Conservation (phyloP, 1,140 invertebrate species). For the Heterodera carotae region DNA sequence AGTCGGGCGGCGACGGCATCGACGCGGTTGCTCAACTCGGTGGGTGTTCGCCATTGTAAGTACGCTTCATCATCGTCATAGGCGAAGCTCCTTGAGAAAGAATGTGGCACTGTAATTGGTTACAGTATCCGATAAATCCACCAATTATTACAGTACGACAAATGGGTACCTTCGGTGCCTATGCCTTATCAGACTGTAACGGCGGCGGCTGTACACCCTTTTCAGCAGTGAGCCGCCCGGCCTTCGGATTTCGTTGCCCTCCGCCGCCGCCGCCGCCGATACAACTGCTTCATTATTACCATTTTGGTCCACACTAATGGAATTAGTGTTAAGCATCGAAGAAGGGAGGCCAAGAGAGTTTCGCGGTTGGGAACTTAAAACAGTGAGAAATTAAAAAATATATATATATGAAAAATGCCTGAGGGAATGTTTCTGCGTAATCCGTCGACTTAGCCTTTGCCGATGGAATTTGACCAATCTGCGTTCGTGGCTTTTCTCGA, state of each 20-base stretch:
- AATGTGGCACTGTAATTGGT: not conserved
- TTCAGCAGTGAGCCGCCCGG: not conserved
- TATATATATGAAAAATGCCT: not conserved
- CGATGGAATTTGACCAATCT: constrained; percentile 7
- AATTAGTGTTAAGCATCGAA: not conserved
- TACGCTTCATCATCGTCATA: constrained; percentile 34
- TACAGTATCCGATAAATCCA: not conserved
- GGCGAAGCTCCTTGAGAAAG: not conserved
- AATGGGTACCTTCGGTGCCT: constrained; percentile 19
- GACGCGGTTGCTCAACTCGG: constrained; percentile 51
- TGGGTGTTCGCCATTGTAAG: constrained; percentile 29
- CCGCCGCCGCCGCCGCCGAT: not conserved
- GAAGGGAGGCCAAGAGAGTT: not conserved
- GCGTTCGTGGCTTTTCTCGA: constrained; percentile 48
- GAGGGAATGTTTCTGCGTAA: not conserved
- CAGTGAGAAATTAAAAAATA: not conserved
- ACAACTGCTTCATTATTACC: not conserved
- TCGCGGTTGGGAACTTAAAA: not conserved
- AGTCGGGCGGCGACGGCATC: constrained; percentile 59
- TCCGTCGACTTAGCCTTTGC: constrained; percentile 15
- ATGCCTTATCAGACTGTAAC: constrained; percentile 5
- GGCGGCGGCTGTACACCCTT: constrained; percentile 12
- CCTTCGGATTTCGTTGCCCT: not conserved
- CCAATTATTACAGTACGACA: constrained; percentile 14
- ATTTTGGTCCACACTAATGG: not conserved